Percentiles rank a stretch among this genome's conserved stretches.
These are phyloP conservation scores for Platycheirus rosarum DNA, from an alignment of 2,888 invertebrate genomes.

Conservation along the genomic window DNA sequence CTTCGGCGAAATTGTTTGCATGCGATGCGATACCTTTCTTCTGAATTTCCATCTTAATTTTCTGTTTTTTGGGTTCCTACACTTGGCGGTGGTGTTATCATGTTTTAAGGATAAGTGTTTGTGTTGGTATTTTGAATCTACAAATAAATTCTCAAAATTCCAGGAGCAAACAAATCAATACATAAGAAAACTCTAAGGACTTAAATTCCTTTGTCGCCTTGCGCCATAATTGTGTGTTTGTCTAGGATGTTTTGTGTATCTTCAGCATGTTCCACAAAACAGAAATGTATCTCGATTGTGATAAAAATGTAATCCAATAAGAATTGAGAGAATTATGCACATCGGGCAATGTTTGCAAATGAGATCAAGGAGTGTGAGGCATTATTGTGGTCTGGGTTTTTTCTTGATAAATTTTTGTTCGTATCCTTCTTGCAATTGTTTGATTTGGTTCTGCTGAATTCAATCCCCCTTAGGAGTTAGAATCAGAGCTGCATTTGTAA, in stretches of 20 bases:
- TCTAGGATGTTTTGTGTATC: conserved; percentile 8
- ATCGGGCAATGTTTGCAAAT: conserved; percentile 57
- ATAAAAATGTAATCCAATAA: conserved; percentile 61
- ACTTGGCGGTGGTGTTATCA: no score
- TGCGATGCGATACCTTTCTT: no score
- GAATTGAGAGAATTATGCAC: conserved; percentile 52
- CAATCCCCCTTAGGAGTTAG: conserved; percentile 21
- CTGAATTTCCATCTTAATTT: no score
- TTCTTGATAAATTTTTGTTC: conserved; percentile 2
- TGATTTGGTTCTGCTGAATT: conserved; percentile 23
- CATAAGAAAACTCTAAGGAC: not conserved
- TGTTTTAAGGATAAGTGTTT: no score
- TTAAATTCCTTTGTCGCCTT: conserved; percentile 8
- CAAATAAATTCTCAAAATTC: conserved; percentile 28
- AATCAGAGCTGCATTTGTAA: conserved; percentile 17
- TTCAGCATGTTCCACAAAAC: not conserved
- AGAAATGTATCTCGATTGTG: no score
- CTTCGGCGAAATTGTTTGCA: no score
- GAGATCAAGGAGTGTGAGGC: conserved; percentile 37
- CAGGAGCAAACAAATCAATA: conserved; percentile 34
- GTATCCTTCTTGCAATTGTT: conserved; percentile 28
- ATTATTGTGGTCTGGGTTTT: conserved; percentile 27
- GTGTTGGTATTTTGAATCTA: not conserved
- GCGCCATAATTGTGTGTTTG: not conserved
- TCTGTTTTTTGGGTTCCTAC: no score